phyloP scores from a whole-genome alignment of 2,113 vertebrate species.

The Chlorodrepanis virens region DNA sequence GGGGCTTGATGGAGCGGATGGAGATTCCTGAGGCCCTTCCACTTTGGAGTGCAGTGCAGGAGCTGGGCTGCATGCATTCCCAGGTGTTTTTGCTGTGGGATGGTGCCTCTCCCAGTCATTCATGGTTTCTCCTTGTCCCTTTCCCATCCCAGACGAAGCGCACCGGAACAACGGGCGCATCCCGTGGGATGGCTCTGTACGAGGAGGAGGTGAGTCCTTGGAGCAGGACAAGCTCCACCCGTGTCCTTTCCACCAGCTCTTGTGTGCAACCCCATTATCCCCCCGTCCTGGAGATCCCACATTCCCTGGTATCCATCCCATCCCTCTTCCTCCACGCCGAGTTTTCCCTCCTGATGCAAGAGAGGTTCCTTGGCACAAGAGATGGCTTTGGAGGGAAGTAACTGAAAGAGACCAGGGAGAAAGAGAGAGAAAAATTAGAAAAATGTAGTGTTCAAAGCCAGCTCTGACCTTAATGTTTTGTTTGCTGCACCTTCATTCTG shows the following conservation, averaged over 20 bases:
- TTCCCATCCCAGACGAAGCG: conserved; percentile 83
- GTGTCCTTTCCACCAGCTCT: accelerated
- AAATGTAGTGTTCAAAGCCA: background rate
- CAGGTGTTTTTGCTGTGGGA: accelerated
- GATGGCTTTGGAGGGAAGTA: background rate
- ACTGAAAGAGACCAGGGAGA: background rate
- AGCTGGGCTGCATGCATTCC: background rate
- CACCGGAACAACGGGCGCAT: conserved; percentile 79
- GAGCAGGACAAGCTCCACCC: accelerated
- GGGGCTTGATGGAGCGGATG: background rate
- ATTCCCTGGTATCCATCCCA: accelerated
- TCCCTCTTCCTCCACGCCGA: background rate
- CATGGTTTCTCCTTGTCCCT: background rate
- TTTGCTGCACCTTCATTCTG: background rate
- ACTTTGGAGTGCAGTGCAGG: accelerated
- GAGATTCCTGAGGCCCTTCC: background rate
- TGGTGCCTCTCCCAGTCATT: accelerated
- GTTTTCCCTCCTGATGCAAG: background rate
- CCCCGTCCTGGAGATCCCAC: accelerated
- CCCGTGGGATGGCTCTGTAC: conserved; percentile 92
- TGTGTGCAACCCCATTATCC: accelerated
- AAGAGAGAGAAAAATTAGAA: background rate
- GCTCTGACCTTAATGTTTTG: background rate
- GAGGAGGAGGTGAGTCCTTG: conserved; percentile 87
- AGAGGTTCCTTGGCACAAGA: background rate